Evolutionary conservation across 2,888 invertebrate species (phyloP), one percentile per base, ranked within the genome.

Genomic region (Abrostola triplasia): DNA sequence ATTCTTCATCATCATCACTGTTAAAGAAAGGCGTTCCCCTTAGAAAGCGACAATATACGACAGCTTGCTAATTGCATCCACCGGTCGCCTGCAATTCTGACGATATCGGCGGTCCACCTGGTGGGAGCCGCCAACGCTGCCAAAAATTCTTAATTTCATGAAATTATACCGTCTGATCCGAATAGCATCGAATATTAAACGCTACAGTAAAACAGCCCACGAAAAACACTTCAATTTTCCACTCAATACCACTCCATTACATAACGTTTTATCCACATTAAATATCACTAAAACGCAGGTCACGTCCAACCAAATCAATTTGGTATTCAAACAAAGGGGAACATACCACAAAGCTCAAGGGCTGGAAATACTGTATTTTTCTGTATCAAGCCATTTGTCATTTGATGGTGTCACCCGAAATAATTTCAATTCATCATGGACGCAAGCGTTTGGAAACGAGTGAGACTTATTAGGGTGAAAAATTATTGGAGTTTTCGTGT

Each of bases 341-440:
- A 24, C 8, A 24, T 24, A 47, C 44, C 44, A 47, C 44, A 47
- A 24, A 36, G 4, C 10, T 47, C 12, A 44, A 36, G 51, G 42
- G 36, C n/a, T 13, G 24, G 36, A 36, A 50, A 58, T 41, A 41
- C 44, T 24, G 13, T 47, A 24, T 64, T 57, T 71, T 65, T 53
- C 52, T 61, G 63, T 71, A 54, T 48, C 35, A 50, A 37, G 66
- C 47, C 62, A 80, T 80, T 78, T 80, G 59, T 78, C 81, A 67
- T 81, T 67, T 77, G 64, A 67, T 74, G 77, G 66, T 58, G 67
- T 74, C 74, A 36, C 51, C 38, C 10, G 59, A 56, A 63, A 73
- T 76, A 64, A 66, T 72, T 70, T 67, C 71, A 78, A 80, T 80
- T 82, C 66, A 72, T 76, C 81, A 80, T 65, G 48, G 42, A 38